These are phyloP conservation scores for Conus ventricosus DNA, from an alignment of 1,140 invertebrate species.

Conservation along the genomic window DNA sequence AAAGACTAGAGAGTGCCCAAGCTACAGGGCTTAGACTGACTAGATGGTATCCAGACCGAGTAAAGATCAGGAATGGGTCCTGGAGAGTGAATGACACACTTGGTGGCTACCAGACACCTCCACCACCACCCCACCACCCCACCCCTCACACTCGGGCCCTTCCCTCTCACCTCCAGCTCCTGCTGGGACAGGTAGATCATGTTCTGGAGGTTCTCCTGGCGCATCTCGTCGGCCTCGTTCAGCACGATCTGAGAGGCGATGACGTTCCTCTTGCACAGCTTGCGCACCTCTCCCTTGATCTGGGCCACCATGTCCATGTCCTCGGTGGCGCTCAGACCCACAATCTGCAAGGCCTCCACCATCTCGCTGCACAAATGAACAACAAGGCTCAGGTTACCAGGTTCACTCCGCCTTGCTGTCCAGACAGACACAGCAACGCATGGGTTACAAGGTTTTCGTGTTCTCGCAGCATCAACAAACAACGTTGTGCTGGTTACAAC, in stretches of 20 bases:
- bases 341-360: conserved; percentile 61
- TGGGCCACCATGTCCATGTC: conserved; percentile 73
- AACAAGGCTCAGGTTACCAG: no score
- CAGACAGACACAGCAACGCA: no score
- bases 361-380: conserved; percentile 63
- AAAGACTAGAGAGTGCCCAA: no score
- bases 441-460: neutral
- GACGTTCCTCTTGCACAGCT: conserved; percentile 69
- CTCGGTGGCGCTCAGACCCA: conserved; percentile 69
- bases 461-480: no score
- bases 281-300: conserved; percentile 73
- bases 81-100: no score
- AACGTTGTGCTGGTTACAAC: no score
- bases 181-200: conserved; percentile 65
- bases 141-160: neutral
- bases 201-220: conserved; percentile 58
- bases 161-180: conserved; percentile 56
- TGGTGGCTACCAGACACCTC: no score
- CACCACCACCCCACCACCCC: neutral
- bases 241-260: conserved; percentile 67
- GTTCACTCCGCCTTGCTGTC: no score
- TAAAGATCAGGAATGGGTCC: no score
- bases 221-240: conserved; percentile 63
- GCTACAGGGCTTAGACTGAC: no score
- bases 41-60: no score